Conservation (phyloP, 2,888 invertebrate genomes). For the Perizoma affinitatum region DNA sequence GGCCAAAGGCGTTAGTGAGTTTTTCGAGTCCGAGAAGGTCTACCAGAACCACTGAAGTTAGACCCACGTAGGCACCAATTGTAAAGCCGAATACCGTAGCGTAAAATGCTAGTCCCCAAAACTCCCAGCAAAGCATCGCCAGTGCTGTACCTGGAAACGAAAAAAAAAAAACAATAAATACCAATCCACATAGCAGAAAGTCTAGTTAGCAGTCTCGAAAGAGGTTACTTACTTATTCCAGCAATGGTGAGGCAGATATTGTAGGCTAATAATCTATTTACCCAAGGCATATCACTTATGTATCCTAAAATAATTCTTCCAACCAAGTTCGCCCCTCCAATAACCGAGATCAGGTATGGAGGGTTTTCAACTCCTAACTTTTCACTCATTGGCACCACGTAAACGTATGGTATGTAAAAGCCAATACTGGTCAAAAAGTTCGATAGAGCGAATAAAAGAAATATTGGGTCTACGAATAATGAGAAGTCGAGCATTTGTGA, state of each 20-base stretch:
- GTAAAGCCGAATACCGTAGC: constrained; percentile 93
- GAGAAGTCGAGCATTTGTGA: constrained; percentile 93
- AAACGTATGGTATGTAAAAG: constrained; percentile 96
- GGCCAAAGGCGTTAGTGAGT: constrained; percentile 97
- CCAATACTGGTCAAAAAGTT: constrained; percentile 98
- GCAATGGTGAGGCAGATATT: constrained; percentile 94
- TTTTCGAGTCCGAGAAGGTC: constrained; percentile 96
- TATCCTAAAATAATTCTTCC: constrained; percentile 95
- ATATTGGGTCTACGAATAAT: constrained; percentile 92
- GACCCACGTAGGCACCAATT: constrained; percentile 97
- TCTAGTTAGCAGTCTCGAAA: background rate
- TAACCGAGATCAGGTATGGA: constrained; percentile 89
- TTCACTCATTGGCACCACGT: constrained; percentile 90
- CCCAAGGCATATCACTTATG: constrained; percentile 94
- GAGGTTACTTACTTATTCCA: constrained; percentile 89
- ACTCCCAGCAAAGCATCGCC: constrained; percentile 90
- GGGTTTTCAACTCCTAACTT: constrained; percentile 85
- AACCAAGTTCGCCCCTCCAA: constrained; percentile 95
- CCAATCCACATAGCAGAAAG: background rate
- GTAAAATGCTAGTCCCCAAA: constrained; percentile 90
- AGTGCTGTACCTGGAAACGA: constrained; percentile 88
- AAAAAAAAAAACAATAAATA: background rate
- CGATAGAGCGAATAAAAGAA: constrained; percentile 94
- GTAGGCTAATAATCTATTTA: constrained; percentile 95
- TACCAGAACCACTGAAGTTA: constrained; percentile 97